Conservation (phyloP, 2,888 invertebrate species). For the Allolobophora icterica region DNA sequence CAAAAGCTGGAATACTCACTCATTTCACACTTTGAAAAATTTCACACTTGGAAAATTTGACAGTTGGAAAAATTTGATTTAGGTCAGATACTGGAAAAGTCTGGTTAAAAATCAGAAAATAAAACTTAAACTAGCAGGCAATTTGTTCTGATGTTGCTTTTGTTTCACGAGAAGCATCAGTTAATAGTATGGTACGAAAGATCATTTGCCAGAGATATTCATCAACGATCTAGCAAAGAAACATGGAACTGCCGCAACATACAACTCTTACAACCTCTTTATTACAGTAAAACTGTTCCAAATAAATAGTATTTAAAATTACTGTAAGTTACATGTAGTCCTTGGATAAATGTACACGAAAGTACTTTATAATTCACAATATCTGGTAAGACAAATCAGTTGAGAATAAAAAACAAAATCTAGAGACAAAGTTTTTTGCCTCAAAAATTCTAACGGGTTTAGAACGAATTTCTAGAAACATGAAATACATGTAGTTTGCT, state of each 20-base stretch:
- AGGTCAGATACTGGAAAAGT: background rate
- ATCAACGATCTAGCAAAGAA: background rate
- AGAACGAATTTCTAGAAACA: background rate
- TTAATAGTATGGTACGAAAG: background rate
- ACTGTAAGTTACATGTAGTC: background rate
- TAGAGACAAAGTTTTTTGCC: background rate
- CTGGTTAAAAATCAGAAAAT: background rate
- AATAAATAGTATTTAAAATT: background rate
- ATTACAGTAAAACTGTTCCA: background rate
- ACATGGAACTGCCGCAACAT: background rate
- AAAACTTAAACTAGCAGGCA: background rate
- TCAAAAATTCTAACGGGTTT: background rate
- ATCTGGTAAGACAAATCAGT: background rate
- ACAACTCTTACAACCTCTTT: constrained; percentile 6
- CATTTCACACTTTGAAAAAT: background rate
- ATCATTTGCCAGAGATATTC: background rate
- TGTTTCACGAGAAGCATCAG: no score
- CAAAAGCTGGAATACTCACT: background rate
- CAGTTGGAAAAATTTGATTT: background rate
- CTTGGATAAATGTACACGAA: background rate
- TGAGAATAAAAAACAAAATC: no score
- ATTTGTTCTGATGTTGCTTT: no score
- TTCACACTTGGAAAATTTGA: background rate
- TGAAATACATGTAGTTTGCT: background rate
- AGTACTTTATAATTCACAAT: background rate